Conservation (phyloP, 2,888 invertebrate genomes). For the Penaeus monodon region DNA sequence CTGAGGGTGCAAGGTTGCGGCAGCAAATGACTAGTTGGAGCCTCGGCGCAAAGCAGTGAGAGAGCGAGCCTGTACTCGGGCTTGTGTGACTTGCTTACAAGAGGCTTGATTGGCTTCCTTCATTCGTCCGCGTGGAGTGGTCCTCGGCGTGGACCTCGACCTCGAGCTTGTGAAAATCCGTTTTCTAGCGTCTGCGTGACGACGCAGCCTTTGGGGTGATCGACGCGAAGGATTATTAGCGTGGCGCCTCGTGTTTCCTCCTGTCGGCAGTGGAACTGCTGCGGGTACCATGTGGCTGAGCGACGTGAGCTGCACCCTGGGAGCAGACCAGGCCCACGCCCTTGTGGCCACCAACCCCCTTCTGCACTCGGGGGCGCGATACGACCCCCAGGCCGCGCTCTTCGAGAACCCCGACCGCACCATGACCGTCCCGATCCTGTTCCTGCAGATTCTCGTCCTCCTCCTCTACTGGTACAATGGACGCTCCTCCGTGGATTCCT, state of each 20-base stretch:
- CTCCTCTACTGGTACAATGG: constrained; percentile 59
- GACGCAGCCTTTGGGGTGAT: no score
- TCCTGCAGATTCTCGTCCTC: constrained; percentile 54
- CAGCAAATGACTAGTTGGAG: no score
- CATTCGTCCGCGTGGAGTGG: no score
- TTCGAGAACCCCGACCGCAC: constrained; percentile 32
- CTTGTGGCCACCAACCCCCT: constrained; percentile 31
- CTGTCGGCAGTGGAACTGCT: neutral
- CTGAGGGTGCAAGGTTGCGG: no score
- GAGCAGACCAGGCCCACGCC: constrained; percentile 41
- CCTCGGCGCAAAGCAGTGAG: no score
- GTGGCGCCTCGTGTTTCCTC: neutral
- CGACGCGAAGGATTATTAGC: neutral
- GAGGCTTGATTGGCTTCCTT: no score
- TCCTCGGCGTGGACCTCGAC: no score
- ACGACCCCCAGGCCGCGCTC: constrained; percentile 40
- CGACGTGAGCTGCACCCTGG: constrained; percentile 37
- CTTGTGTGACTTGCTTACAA: no score
- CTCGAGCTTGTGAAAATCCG: no score
- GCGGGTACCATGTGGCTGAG: constrained; percentile 9
- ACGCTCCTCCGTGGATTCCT: constrained; percentile 50
- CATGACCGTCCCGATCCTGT: constrained; percentile 49
- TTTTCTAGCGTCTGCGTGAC: no score
- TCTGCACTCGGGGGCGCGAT: constrained; percentile 7
- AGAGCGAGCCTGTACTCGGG: no score